Evolutionary conservation across 1,140 invertebrate species (phyloP), one percentile per base, ranked within the genome.

Genomic region (Lepidurus packardi): DNA sequence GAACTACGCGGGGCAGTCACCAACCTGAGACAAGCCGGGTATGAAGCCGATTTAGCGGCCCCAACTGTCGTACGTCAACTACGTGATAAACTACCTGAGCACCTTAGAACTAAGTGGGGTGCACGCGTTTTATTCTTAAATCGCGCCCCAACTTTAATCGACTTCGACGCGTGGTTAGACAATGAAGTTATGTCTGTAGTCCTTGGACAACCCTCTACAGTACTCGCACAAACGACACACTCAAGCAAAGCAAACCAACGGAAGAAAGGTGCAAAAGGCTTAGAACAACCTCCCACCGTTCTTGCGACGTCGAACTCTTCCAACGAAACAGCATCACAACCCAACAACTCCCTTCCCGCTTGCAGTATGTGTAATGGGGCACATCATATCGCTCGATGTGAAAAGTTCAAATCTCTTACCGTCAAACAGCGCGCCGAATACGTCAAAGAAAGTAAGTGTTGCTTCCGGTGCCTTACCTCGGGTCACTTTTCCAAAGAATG

Each of bases 101-200:
- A 13, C 1, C 44, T 77, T 13, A 45, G 76, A 25, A 53, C 44
- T 7, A 77, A 47, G 44, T 77, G 76, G 76, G 76, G 44, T 53
- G 76, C 45, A n/a, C 24, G 76, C n/a, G 45, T 53, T 16, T 34
- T 8, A 8, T 34, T 21, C 10, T 34, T 34, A 47, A 53, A 53
- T 77, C 43, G 76, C 8, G 11, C 53, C 6, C 76, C 76, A 7
- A 77, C 43, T 11, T 25, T 77, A 53, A 8, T 77, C 76, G 76
- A 77, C n/a, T 16, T 77, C 21, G 76, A 77, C 16, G 21, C 43
- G 11, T 77, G 76, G 76, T 16, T 77, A 8, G 76, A 77, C 41
- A 34, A 77, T 34, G 44, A 34, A 24, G 21, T 53, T 13, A 77
- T 77, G 76, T 21, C 53, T 21, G 76, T 77, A n/a, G 21, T 45